These are phyloP conservation scores for Cataglyphis rosenhaueri DNA, from an alignment of 2,888 invertebrate species.

Conservation along the genomic window DNA sequence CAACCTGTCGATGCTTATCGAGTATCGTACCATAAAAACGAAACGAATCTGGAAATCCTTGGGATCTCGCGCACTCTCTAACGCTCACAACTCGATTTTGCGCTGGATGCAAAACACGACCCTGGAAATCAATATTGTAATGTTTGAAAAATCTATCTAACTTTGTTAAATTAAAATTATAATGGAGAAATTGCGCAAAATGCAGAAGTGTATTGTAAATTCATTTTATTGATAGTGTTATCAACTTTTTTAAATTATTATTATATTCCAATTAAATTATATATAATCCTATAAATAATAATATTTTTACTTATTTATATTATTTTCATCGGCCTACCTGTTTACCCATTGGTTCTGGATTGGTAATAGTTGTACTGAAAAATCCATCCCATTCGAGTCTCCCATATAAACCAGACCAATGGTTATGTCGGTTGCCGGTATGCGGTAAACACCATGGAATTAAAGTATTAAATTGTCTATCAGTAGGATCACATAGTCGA, in stretches of 20 bases:
- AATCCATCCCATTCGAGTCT: constrained; percentile 94
- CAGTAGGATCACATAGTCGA: constrained; percentile 89
- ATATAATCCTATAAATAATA: not conserved
- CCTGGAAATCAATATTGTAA: constrained; percentile 83
- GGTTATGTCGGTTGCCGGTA: constrained; percentile 93
- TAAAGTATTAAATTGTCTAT: constrained; percentile 93
- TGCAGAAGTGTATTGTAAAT: not conserved
- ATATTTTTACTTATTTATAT: not conserved
- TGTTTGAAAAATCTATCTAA: not conserved
- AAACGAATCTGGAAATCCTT: constrained; percentile 93
- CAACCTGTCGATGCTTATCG: constrained; percentile 94
- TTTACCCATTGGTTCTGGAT: constrained; percentile 96
- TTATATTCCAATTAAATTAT: not conserved
- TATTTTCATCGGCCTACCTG: constrained; percentile 86
- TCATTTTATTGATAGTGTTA: not conserved
- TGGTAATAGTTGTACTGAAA: constrained; percentile 94
- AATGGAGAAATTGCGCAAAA: not conserved
- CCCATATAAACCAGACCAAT: constrained; percentile 95
- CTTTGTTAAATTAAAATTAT: not conserved
- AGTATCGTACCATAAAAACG: constrained; percentile 91
- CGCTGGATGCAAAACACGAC: constrained; percentile 93
- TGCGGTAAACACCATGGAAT: constrained; percentile 96
- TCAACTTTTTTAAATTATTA: not conserved
- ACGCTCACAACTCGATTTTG: constrained; percentile 94
- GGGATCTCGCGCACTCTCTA: constrained; percentile 94